Base-by-base conservation (phyloP, 2,888 invertebrate genomes). In the Nezara viridula region DNA sequence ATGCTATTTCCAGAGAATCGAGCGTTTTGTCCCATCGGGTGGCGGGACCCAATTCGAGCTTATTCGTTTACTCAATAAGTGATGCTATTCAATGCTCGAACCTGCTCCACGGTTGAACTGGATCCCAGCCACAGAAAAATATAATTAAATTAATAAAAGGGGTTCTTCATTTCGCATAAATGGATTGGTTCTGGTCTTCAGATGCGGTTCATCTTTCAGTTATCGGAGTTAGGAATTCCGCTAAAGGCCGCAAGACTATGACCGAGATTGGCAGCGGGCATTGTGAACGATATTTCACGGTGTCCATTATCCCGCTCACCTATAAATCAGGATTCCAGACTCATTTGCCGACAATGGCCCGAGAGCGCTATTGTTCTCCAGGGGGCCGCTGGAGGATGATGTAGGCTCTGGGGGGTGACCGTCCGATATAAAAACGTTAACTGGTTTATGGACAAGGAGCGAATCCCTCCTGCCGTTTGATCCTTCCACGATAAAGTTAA, bases 371-470 rank as follows among this genome's bases (percentile, higher is more conserved):
- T 86, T 86, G 86, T 86, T 55, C 86, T 55, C 50, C 50, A 27
- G 86, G 5, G 49, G 44, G 52, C 44, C 12, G 44, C 14, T 24
- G 44, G 81, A 40, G 81, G 81, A 81, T 81, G 81, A 81, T 81
- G 86, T 14, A 9, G 52, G 40, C 86, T 37, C 86, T 24, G 37
- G 52, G 49, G n/a, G n/a, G n/a, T 86, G 52, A 86, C n/a, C 40
- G 52, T 44, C 60, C 27, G 40, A 86, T 86, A 86, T 86, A 86
- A 86, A 86, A 86, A 86, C 86, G 86, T 86, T 86, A 86, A 55
- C 86, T 52, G 86, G 52, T 86, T 86, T 86, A 86, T 55, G 86
- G 86, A n/a, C 44, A 44, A 40, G 40, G 21, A 77, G 40, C 37
- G 40, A 40, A 40, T 24, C 19, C n/a, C 44, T 21, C 44, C 44